Evolutionary conservation across 1,140 invertebrate genomes (phyloP).

Genomic region (Goniozus legneri): DNA sequence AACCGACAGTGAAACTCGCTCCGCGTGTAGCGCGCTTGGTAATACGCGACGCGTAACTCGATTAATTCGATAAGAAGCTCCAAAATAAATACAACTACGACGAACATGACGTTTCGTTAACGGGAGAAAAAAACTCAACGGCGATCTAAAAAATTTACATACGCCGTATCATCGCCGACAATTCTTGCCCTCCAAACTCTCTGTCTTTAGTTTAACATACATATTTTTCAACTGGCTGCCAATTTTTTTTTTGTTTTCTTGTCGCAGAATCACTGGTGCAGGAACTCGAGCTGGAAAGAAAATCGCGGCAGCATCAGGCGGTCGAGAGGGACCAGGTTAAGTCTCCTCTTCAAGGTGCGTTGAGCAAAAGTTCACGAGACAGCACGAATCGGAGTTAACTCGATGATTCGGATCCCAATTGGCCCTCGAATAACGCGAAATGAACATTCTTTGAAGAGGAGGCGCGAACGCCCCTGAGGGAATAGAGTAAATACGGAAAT

Average conservation of each 20-base stretch:
- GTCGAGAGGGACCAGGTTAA: slow-evolving; percentile 76
- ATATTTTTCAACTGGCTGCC: not conserved
- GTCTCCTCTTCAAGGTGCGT: slow-evolving; percentile 75
- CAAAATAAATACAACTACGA: too few relatives aligned
- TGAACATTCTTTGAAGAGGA: not conserved
- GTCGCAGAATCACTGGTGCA: slow-evolving; percentile 77
- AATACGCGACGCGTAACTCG: too few relatives aligned
- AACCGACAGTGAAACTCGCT: too few relatives aligned
- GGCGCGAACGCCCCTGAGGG: not conserved
- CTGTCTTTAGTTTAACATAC: too few relatives aligned
- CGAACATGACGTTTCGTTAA: too few relatives aligned
- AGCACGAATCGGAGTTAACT: not conserved
- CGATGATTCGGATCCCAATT: not conserved
- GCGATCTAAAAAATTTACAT: too few relatives aligned
- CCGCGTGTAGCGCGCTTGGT: too few relatives aligned
- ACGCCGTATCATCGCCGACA: too few relatives aligned
- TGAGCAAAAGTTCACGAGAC: slow-evolving; percentile 14
- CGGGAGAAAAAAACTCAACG: too few relatives aligned
- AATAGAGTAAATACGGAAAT: too few relatives aligned
- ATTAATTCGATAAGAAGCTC: too few relatives aligned
- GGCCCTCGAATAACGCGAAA: not conserved
- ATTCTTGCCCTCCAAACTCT: too few relatives aligned
- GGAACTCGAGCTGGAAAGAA: slow-evolving; percentile 81
- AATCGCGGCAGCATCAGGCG: slow-evolving; percentile 71
- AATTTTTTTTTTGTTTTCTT: slow-evolving; percentile 26